These are phyloP conservation scores for Ctenomys sociabilis DNA, from an alignment of 2,113 vertebrate species.

Conservation along the genomic window DNA sequence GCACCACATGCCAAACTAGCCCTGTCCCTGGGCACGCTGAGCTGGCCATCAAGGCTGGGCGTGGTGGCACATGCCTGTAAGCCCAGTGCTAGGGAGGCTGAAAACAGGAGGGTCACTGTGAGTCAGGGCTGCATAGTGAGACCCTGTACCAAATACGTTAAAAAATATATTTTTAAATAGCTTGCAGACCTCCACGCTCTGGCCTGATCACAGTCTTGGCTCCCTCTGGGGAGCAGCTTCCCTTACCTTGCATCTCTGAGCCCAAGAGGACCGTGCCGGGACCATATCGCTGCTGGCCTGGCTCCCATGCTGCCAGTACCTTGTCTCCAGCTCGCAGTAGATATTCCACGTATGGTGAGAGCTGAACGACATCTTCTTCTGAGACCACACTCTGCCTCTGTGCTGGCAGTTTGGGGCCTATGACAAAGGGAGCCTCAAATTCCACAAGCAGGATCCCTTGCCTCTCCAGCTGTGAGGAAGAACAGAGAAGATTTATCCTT, in stretches of 20 bases:
- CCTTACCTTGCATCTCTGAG: conserved; percentile 87
- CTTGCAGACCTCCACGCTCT: background rate
- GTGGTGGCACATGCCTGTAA: no score
- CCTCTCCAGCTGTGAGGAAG: conserved; percentile 82
- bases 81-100: no score
- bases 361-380: conserved; percentile 87
- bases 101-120: no score
- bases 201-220: background rate
- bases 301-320: conserved; percentile 92
- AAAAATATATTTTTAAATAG: background rate
- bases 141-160: no score
- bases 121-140: no score
- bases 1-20: no score
- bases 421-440: conserved; percentile 83
- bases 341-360: conserved; percentile 75
- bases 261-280: conserved; percentile 89
- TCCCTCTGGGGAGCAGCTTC: background rate
- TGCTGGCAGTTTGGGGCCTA: conserved; percentile 55
- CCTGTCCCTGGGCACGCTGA: no score
- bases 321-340: conserved; percentile 88
- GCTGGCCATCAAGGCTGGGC: no score
- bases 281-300: conserved; percentile 84
- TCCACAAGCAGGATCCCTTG: conserved; percentile 87
- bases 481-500: conserved; percentile 42
- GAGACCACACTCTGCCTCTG: conserved; percentile 82